Conservation (phyloP, 2,113 vertebrate species). For the Cynocephalus volans region DNA sequence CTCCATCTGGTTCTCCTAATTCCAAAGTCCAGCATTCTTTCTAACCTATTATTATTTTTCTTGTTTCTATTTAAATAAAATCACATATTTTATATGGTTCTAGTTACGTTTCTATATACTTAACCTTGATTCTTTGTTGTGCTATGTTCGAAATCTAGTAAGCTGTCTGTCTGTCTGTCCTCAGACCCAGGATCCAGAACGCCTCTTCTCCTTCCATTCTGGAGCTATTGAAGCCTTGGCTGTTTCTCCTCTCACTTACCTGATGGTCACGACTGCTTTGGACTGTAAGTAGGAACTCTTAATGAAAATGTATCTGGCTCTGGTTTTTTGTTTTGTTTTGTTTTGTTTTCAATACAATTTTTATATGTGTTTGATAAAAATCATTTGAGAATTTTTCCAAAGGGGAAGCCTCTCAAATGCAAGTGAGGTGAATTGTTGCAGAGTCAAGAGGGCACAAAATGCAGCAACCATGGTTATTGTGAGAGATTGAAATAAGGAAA, state of each 20-base stretch:
- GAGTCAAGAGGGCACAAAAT: not conserved
- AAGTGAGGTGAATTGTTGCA: not conserved
- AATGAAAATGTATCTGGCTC: not conserved
- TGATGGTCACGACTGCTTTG: conserved; percentile 94
- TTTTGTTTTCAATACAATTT: conserved; percentile 4
- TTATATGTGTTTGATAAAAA: conserved; percentile 13
- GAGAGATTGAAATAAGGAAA: not conserved
- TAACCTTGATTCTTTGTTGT: not conserved
- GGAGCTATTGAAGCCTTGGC: conserved; percentile 92
- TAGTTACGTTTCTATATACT: not conserved
- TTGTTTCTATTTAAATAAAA: conserved; percentile 44
- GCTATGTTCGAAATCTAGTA: not conserved
- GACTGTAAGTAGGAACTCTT: conserved; percentile 91
- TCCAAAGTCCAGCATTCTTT: not conserved
- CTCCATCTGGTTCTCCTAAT: not conserved
- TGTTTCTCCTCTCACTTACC: conserved; percentile 92
- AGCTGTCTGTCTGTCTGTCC: conserved; percentile 65
- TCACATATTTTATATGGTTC: not conserved
- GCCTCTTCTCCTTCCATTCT: conserved; percentile 94
- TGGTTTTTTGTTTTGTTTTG: not conserved
- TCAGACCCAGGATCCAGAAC: conserved; percentile 94
- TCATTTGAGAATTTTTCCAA: conserved; percentile 40
- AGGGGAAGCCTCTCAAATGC: not conserved
- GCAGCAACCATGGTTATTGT: not conserved
- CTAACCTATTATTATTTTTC: not conserved